Evolutionary conservation across 2,113 vertebrate genomes (phyloP).

Genomic region (Strix aluco): DNA sequence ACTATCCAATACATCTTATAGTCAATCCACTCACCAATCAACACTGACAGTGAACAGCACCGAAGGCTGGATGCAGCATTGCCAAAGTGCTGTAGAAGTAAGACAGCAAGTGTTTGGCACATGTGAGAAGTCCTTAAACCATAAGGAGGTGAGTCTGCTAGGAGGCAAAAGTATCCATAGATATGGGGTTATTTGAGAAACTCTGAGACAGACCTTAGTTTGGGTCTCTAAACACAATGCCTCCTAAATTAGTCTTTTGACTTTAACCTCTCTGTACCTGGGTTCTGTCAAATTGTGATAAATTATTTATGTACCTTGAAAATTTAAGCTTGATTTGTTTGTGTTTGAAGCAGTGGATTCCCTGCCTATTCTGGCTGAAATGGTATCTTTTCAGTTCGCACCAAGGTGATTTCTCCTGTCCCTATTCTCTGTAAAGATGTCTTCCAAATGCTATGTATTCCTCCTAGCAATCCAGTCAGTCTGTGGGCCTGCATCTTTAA

Average conservation of each 20-base stretch:
- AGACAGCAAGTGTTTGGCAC: neutral
- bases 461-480: neutral
- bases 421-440: neutral
- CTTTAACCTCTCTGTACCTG: neutral
- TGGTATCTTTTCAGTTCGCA: rapidly evolving
- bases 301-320: neutral
- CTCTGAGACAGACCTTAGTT: neutral
- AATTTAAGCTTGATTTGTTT: neutral
- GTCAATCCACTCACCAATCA: neutral
- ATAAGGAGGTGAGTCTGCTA: neutral
- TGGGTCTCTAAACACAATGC: neutral
- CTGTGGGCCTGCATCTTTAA: neutral
- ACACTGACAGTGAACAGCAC: neutral
- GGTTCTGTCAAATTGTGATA: neutral
- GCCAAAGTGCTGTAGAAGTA: neutral
- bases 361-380: neutral
- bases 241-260: neutral
- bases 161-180: neutral
- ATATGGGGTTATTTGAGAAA: neutral
- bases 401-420: neutral
- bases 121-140: neutral
- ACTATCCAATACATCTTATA: neutral
- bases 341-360: neutral
- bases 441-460: neutral
- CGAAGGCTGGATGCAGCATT: neutral